phyloP scores from a whole-genome alignment of 2,113 vertebrate genomes.

The Platycercus adscitus region DNA sequence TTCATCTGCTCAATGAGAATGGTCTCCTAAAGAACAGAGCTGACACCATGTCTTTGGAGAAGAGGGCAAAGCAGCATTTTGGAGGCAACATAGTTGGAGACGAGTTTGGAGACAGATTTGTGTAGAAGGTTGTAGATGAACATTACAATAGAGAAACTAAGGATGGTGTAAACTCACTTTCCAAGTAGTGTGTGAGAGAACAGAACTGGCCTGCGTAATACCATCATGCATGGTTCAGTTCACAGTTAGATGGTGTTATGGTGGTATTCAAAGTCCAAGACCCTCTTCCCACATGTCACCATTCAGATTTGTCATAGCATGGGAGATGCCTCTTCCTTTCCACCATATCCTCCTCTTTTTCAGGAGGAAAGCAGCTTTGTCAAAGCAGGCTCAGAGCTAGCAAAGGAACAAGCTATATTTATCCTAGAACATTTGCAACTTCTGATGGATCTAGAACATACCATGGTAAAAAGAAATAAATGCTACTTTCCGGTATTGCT shows the following conservation, averaged over 20 bases:
- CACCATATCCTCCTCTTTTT: not conserved
- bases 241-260: rapidly evolving
- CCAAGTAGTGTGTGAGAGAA: not conserved
- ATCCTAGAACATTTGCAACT: not conserved
- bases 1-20: not conserved
- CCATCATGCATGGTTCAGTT: not conserved
- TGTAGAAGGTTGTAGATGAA: not conserved
- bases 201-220: rapidly evolving
- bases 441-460: not conserved
- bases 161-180: not conserved
- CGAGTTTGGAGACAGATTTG: not conserved
- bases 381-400: not conserved
- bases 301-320: not conserved
- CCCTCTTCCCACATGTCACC: not conserved
- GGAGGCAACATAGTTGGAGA: not conserved
- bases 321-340: not conserved
- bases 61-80: not conserved
- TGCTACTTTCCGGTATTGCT: not conserved
- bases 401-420: not conserved
- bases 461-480: not conserved
- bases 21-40: not conserved
- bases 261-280: not conserved
- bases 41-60: not conserved
- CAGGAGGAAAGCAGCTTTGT: not conserved
- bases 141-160: not conserved